phyloP scores from a whole-genome alignment of 2,888 invertebrate genomes.

The Operophtera brumata region DNA sequence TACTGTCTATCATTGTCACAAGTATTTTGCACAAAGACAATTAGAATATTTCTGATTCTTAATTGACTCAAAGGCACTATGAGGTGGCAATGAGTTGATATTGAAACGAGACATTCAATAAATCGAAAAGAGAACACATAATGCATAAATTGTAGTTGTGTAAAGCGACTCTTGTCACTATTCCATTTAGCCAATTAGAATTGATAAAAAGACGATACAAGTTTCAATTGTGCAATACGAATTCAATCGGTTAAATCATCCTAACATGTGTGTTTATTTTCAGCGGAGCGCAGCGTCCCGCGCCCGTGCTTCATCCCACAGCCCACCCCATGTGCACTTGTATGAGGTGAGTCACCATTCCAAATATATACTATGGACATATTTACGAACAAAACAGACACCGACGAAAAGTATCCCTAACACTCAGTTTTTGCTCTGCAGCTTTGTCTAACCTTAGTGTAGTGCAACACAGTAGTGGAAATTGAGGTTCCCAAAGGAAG shows the following conservation, averaged over 20 bases:
- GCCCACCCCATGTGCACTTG: slow-evolving; percentile 68
- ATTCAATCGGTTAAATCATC: slow-evolving; percentile 29
- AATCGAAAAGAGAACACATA: neutral
- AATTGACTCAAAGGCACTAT: neutral
- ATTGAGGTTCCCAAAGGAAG: no score
- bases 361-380: slow-evolving; percentile 37
- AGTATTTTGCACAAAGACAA: neutral
- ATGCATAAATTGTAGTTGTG: slow-evolving; percentile 15
- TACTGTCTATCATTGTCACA: no score
- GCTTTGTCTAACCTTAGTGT: no score
- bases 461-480: no score
- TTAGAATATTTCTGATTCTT: neutral
- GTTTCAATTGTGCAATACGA: slow-evolving; percentile 24
- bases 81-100: slow-evolving; percentile 1
- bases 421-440: no score
- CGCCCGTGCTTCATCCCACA: slow-evolving; percentile 55
- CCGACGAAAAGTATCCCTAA: neutral
- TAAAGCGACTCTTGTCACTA: slow-evolving; percentile 8
- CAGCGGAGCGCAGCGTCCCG: slow-evolving; percentile 61
- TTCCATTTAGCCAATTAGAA: slow-evolving; percentile 13
- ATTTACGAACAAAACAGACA: slow-evolving; percentile 5
- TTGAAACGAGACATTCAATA: neutral
- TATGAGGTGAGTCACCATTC: slow-evolving; percentile 72
- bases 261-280: slow-evolving; percentile 45
- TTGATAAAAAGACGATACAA: slow-evolving; percentile 21